phyloP scores from a whole-genome alignment of 2,113 vertebrate genomes.

The Australoheros scitulus region DNA sequence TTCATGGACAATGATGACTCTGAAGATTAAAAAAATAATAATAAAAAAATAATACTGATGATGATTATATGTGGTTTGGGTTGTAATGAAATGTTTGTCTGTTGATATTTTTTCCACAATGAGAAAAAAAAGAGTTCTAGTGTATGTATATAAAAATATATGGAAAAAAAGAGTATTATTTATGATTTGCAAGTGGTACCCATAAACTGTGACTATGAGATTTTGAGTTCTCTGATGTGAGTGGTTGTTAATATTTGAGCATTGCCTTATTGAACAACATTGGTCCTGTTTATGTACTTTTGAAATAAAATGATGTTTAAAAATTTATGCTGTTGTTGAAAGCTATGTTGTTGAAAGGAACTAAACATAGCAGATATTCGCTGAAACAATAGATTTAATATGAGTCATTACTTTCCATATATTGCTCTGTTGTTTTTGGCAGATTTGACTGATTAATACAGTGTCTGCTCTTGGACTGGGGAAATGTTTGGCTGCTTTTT shows the following conservation, averaged over 20 bases:
- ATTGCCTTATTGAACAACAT: slow-evolving; percentile 91
- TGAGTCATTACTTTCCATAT: slow-evolving; percentile 10
- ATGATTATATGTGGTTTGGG: slow-evolving; percentile 78
- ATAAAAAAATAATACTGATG: slow-evolving; percentile 30
- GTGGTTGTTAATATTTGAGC: slow-evolving; percentile 87
- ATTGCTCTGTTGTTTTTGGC: slow-evolving; percentile 40
- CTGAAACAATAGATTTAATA: slow-evolving; percentile 30
- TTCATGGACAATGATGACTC: slow-evolving; percentile 82
- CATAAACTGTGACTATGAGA: slow-evolving; percentile 91
- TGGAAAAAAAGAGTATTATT: slow-evolving; percentile 78
- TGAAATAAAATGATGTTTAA: slow-evolving; percentile 96
- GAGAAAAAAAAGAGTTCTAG: slow-evolving; percentile 51
- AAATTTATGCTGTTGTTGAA: slow-evolving; percentile 72
- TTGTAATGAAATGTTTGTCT: slow-evolving; percentile 80
- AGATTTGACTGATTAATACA: slow-evolving; percentile 41
- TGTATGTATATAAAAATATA: slow-evolving; percentile 54
- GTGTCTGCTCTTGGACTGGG: slow-evolving; percentile 6
- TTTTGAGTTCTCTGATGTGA: slow-evolving; percentile 82
- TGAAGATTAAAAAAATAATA: slow-evolving; percentile 43
- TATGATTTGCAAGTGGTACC: slow-evolving; percentile 87
- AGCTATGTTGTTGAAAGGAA: slow-evolving; percentile 27
- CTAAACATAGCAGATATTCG: not conserved
- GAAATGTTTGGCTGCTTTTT: slow-evolving; percentile 41
- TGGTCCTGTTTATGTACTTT: slow-evolving; percentile 93
- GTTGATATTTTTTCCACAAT: slow-evolving; percentile 59